Conservation (phyloP, 2,113 vertebrate species). For the Notarius lentiginosus region DNA sequence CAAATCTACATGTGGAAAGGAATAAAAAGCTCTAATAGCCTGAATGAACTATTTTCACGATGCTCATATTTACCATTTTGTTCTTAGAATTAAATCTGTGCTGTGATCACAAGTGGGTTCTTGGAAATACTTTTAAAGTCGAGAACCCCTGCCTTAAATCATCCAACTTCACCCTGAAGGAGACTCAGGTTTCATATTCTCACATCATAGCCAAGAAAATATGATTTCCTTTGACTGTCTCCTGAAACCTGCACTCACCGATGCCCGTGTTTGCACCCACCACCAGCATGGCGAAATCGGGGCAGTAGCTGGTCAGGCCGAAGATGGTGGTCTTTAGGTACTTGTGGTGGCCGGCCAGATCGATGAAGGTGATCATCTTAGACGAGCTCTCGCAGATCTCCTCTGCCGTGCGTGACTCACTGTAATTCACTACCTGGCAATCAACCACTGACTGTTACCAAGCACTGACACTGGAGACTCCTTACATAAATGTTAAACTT, state of each 20-base stretch:
- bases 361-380: conserved; percentile 99
- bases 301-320: conserved; percentile 95
- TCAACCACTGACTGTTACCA: neutral
- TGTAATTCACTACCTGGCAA: conserved; percentile 93
- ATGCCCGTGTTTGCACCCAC: conserved; percentile 96
- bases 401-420: conserved; percentile 91
- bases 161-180: neutral
- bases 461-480: neutral
- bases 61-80: neutral
- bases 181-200: neutral
- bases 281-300: conserved; percentile 93
- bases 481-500: no score
- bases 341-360: conserved; percentile 94
- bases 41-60: neutral
- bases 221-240: neutral
- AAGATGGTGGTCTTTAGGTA: conserved; percentile 97
- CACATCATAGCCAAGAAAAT: neutral
- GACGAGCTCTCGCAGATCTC: conserved; percentile 96
- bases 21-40: neutral
- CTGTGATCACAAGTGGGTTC: neutral
- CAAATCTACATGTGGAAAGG: neutral
- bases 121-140: neutral
- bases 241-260: conserved; percentile 66
- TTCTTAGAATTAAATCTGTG: neutral
- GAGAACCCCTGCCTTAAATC: neutral